phyloP scores from a whole-genome alignment of 2,797 vertebrate genomes.

The Pipistrellus pygmaeus region DNA sequence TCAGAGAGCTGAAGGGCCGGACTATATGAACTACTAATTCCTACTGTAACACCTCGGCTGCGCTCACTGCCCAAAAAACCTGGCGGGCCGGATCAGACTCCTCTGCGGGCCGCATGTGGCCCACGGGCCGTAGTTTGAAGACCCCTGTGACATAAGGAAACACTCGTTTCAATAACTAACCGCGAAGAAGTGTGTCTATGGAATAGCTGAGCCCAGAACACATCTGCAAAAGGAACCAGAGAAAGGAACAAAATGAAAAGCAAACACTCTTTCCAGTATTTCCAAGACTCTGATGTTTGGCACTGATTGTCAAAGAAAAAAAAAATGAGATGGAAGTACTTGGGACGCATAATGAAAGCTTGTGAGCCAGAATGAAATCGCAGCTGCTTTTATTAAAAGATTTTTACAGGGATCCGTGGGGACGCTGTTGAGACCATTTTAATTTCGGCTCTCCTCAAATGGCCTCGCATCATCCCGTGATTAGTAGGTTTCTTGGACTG shows the following conservation, averaged over 20 bases:
- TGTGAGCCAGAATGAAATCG: constrained; percentile 64
- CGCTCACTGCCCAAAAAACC: too few relatives aligned
- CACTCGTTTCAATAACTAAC: constrained; percentile 28
- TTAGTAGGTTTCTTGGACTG: constrained; percentile 29
- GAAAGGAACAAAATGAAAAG: constrained; percentile 20
- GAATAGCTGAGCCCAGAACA: neutral
- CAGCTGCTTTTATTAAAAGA: constrained; percentile 67
- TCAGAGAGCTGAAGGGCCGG: too few relatives aligned
- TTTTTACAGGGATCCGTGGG: constrained; percentile 40
- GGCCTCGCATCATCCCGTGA: constrained; percentile 13
- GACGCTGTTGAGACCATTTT: constrained; percentile 51
- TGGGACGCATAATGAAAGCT: neutral
- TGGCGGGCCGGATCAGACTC: too few relatives aligned
- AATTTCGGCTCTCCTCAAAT: constrained; percentile 57
- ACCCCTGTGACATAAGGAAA: constrained; percentile 32
- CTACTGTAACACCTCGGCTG: too few relatives aligned
- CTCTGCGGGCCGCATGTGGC: too few relatives aligned
- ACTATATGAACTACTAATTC: too few relatives aligned
- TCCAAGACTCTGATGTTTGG: constrained; percentile 51
- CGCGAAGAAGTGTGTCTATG: neutral
- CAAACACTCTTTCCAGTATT: constrained; percentile 20
- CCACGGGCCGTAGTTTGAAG: too few relatives aligned
- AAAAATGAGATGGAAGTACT: neutral
- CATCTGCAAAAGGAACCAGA: constrained; percentile 4
- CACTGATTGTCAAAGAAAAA: neutral